Evolutionary conservation across 2,797 vertebrate genomes (phyloP), one percentile per base, ranked within the genome.

Genomic region (Cyprinodon diabolis): DNA sequence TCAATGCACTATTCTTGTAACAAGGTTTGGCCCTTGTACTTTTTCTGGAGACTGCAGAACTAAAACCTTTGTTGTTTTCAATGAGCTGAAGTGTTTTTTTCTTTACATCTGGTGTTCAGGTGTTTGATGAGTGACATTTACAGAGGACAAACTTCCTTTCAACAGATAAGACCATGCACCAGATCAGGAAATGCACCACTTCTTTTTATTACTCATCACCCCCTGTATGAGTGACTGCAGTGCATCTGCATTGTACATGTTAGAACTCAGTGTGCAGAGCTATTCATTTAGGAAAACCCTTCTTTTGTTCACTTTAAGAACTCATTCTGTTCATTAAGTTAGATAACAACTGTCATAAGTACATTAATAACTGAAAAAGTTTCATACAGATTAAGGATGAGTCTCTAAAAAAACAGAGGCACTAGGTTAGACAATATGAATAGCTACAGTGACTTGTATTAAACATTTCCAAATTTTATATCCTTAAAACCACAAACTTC

Each of bases 141-240:
- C 21, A 4, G 13, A 65, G 15, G 45, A 40, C 69, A 9, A 0
- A 1, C 2, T 49, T 74, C 25, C 40, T 17, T 15, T 23, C 1
- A 72, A 8, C 21, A 72, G 55, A 72, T 62, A n/a, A 72, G 55
- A 52, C 14, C 10, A 12, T 4, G 8, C 55, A 45, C 56, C 60
- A 30, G 49, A 69, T 9, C 76, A 74, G 82, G 77, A 84, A 86
- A 75, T 63, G 9, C 15, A 13, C 25, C 15, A 37, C 65, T 63
- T 81, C 35, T 37, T 68, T 9, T 4, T 40, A 60, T 81, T 72
- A 79, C 30, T 30, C 30, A 21, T 74, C 76, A 81, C 21, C 12
- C 66, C 30, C 56, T 69, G 52, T 56, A 21, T 21, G 1, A 73
- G 4, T 55, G 30, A 15, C 0, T 74, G 13, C 17, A 37, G 2